These are phyloP conservation scores for Dysidea cf. avara DNA, from an alignment of 37 sponge, comb jelly and placozoan species.

Conservation along the genomic window DNA sequence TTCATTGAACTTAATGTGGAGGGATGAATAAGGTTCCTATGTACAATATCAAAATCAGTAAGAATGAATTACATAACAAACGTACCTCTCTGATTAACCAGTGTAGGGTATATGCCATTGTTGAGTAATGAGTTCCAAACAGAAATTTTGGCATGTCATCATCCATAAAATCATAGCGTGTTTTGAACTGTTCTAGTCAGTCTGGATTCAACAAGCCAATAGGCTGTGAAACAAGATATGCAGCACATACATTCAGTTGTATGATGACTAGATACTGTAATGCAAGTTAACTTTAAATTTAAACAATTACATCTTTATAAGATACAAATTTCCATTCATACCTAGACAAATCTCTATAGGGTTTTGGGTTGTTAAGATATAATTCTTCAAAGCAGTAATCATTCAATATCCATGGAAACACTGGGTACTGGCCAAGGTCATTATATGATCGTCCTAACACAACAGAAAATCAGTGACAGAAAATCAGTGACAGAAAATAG, in stretches of 20 bases:
- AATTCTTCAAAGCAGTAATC: too few relatives aligned
- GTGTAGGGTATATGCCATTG: slow-evolving; percentile 76
- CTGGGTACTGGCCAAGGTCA: background rate
- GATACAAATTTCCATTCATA: too few relatives aligned
- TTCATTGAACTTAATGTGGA: slow-evolving; percentile 76
- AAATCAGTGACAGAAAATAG: too few relatives aligned
- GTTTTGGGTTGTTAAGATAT: too few relatives aligned
- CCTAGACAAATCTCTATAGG: too few relatives aligned
- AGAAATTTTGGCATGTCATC: slow-evolving; percentile 78
- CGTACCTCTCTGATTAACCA: slow-evolving; percentile 84
- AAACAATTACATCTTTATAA: too few relatives aligned
- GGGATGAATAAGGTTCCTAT: slow-evolving; percentile 80
- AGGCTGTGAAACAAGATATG: slow-evolving; percentile 65
- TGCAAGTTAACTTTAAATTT: too few relatives aligned
- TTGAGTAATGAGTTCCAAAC: slow-evolving; percentile 94
- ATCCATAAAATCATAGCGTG: slow-evolving; percentile 78
- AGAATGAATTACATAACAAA: background rate
- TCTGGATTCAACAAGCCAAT: slow-evolving; percentile 75
- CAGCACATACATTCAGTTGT: too few relatives aligned
- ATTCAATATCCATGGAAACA: too few relatives aligned
- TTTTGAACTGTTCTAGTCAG: slow-evolving; percentile 53
- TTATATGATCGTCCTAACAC: background rate
- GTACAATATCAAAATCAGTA: background rate
- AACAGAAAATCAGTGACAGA: slow-evolving; percentile 4
- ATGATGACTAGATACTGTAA: too few relatives aligned